Conservation (phyloP, 2,797 vertebrate genomes). For the Sebastes reedi region DNA sequence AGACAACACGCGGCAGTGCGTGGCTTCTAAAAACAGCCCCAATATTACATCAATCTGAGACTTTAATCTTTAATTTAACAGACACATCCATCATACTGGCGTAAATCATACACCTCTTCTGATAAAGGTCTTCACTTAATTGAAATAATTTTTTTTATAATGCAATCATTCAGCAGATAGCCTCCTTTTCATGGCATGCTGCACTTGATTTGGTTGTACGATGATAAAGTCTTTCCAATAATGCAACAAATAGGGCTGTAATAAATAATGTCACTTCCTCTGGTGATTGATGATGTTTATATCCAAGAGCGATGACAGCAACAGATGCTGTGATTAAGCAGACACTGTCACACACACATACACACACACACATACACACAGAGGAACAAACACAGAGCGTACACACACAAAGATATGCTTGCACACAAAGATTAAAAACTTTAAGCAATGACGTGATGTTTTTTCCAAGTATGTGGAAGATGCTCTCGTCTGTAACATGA, state of each 20-base stretch:
- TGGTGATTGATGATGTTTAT: conserved; percentile 74
- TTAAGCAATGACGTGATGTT: neutral
- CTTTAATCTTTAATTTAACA: conserved; percentile 40
- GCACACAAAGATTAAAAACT: neutral
- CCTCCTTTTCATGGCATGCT: neutral
- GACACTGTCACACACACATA: neutral
- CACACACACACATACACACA: neutral
- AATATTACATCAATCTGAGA: conserved; percentile 36
- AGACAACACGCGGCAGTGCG: conserved; percentile 34
- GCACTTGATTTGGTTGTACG: neutral
- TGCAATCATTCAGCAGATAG: conserved; percentile 12
- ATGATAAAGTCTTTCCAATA: conserved; percentile 52
- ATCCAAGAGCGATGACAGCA: conserved; percentile 55
- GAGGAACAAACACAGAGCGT: neutral
- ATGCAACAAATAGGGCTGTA: conserved; percentile 31
- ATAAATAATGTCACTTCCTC: conserved; percentile 45
- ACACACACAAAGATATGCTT: neutral
- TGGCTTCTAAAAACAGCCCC: conserved; percentile 39
- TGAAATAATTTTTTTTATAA: conserved; percentile 35
- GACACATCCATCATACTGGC: conserved; percentile 40
- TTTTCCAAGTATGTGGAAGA: neutral
- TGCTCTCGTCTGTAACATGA: neutral
- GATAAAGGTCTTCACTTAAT: conserved; percentile 35
- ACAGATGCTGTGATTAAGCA: conserved; percentile 67
- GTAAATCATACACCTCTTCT: neutral